Evolutionary conservation across 2,113 vertebrate species (phyloP), one percentile per base, ranked within the genome.

Genomic region (Ptilorrhoa leucosticta): DNA sequence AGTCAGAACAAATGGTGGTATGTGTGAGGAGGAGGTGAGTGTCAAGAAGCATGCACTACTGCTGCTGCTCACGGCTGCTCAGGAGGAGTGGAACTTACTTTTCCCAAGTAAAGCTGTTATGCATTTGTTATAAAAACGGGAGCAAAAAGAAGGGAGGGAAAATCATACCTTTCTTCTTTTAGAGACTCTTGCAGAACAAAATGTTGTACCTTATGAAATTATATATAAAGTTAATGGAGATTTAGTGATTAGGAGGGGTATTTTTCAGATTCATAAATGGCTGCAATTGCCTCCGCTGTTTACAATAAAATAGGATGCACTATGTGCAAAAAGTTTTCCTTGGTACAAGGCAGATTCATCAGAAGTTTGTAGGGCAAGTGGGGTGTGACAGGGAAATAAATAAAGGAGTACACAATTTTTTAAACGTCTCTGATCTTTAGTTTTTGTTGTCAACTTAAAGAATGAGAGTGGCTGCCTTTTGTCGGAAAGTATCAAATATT

Each of bases 61-160:
- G 6, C 13, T 64, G 14, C 35, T 71, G 16, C 13, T 63, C 60
- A 18, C 0, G 0, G 44, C 16, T 89, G 11, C 39, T 75, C 2
- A 8, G 71, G 30, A 47, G 7, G 24, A 77, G 26, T 23, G 53
- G 7, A 69, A 18, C 37, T 89, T 60, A 15, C 15, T 76, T 61
- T 79, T 65, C 26, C 15, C 18, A 48, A 42, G 3, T 45, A 64
- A 60, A 83, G 13, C 27, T 87, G 3, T 56, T 40, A 12, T 9
- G 14, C 7, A 17, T 76, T 76, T 92, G 8, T 68, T 72, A 72
- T 16, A 71, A 64, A 82, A 48, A 1, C 35, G 4, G 31, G 31
- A 89, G 4, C 4, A 75, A 82, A 87, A 68, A 31, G 6, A 63
- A 81, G 15, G 39, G 57, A 68, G 17, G 11, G 11, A 33, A 77